Base-by-base conservation (phyloP, 2,113 vertebrate species). In the Boulengeromyrus knoepffleri region DNA sequence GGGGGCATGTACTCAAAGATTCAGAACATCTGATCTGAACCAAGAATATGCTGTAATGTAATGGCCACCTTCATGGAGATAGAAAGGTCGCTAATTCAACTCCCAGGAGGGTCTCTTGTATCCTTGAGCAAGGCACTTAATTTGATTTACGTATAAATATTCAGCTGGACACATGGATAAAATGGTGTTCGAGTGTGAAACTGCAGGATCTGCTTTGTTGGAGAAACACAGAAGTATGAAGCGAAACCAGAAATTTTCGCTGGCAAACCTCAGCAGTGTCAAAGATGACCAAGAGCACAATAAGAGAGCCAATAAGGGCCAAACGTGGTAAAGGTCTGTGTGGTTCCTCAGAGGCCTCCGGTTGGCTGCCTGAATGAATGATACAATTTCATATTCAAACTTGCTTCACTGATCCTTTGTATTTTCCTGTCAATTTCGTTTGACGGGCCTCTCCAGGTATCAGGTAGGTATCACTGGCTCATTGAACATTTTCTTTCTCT, bases 321-420 rank as follows among this genome's bases (percentile, higher is more conserved):
- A 27, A n/a, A 27, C 1, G 9, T 27, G 62, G 62, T 66, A 3
- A 27, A 10, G n/a, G 46, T 47, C 47, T 39, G 47, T 3, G 3
- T 13, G 47, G 45, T 31, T 86, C 46, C 45, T 46, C 5, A 86
- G 85, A 50, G 46, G 47, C 50, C 47, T 50, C 13, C 21, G 10
- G 21, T 27, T 31, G 47, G 45, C 46, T 86, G 45, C 85, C 45
- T 27, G 47, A 86, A 86, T 49, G 47, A 19, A 49, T 50, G 85
- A 86, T 52, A 15, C 47, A 86, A 50, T 86, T 86, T 86, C 85
- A 86, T 86, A 86, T 50, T 50, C 85, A 50, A 50, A 50, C 46
- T 27, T 50, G 85, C n/a, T 50, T 86, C 85, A 86, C 85, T 86
- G 85, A 49, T 86, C 47, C 85, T 27, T 31, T 27, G 8, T 52